Conservation (phyloP, 2,888 invertebrate species). For the Ecliptopera silaceata region DNA sequence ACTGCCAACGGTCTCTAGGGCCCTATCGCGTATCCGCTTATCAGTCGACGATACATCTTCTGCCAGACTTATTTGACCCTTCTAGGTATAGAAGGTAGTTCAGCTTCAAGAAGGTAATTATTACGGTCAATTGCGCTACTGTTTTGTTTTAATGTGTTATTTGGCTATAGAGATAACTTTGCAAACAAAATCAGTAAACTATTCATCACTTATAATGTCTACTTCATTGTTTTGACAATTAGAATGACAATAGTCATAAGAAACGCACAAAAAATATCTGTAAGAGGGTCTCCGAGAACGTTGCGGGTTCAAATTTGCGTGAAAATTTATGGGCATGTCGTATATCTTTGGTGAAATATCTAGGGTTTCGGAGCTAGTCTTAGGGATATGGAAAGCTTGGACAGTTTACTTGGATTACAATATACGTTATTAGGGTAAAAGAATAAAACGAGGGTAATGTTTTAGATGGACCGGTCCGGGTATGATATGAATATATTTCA, state of each 20-base stretch:
- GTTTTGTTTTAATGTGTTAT: background rate
- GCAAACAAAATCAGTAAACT: too few relatives aligned
- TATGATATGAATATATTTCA: constrained; percentile 20
- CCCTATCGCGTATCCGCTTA: constrained; percentile 44
- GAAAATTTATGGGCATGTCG: constrained; percentile 66
- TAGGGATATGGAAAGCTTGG: constrained; percentile 36
- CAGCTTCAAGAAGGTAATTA: constrained; percentile 28
- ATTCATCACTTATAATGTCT: too few relatives aligned
- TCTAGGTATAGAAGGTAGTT: constrained; percentile 32
- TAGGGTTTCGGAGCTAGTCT: constrained; percentile 45
- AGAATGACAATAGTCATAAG: constrained; percentile 24
- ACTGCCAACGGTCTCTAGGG: constrained; percentile 42
- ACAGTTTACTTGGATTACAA: constrained; percentile 45
- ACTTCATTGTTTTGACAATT: background rate
- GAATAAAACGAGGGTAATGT: constrained; percentile 22
- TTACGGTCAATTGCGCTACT: constrained; percentile 12
- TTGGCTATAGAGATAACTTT: too few relatives aligned
- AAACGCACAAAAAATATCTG: constrained; percentile 51
- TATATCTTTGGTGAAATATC: constrained; percentile 57
- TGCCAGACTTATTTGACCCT: constrained; percentile 34
- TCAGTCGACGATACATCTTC: constrained; percentile 50
- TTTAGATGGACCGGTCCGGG: constrained; percentile 20
- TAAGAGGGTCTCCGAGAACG: constrained; percentile 39
- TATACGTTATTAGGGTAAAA: constrained; percentile 29
- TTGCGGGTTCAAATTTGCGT: constrained; percentile 59